Evolutionary conservation across 2,888 invertebrate genomes (phyloP).

Genomic region (Conops quadrifasciatus): DNA sequence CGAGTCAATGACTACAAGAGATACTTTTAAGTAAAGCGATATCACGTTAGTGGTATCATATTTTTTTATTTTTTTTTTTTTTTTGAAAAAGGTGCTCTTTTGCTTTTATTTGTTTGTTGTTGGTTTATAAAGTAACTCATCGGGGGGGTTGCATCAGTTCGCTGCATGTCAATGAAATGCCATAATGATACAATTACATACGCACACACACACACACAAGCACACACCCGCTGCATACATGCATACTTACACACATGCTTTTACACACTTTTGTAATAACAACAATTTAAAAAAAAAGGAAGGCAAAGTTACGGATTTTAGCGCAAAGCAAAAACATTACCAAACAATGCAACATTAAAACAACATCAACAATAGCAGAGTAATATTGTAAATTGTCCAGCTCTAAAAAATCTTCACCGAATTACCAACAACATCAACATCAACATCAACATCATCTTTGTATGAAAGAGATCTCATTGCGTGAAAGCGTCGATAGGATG

Average conservation of each 20-base stretch:
- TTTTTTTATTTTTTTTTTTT: constrained; percentile 7
- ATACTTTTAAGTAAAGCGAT: background rate
- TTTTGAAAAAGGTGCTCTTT: constrained; percentile 7
- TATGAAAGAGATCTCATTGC: too few relatives aligned
- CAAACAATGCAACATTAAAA: constrained; percentile 18
- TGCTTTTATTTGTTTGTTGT: background rate
- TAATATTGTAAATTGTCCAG: background rate
- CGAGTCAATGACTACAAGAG: too few relatives aligned
- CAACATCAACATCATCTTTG: too few relatives aligned
- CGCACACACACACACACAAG: background rate
- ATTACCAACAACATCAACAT: too few relatives aligned
- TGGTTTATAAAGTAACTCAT: background rate
- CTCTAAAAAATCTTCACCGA: background rate
- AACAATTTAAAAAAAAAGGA: background rate
- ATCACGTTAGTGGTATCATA: background rate
- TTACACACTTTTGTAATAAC: background rate
- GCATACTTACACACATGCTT: background rate
- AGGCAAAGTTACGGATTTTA: background rate
- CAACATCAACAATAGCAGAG: constrained; percentile 10
- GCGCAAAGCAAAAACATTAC: background rate
- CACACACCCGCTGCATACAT: background rate
- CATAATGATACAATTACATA: constrained; percentile 6
- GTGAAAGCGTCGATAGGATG: too few relatives aligned
- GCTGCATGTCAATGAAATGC: constrained; percentile 20
- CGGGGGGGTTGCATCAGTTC: constrained; percentile 21